Base-by-base conservation (phyloP, 2,113 vertebrate species). In the Upupa epops region DNA sequence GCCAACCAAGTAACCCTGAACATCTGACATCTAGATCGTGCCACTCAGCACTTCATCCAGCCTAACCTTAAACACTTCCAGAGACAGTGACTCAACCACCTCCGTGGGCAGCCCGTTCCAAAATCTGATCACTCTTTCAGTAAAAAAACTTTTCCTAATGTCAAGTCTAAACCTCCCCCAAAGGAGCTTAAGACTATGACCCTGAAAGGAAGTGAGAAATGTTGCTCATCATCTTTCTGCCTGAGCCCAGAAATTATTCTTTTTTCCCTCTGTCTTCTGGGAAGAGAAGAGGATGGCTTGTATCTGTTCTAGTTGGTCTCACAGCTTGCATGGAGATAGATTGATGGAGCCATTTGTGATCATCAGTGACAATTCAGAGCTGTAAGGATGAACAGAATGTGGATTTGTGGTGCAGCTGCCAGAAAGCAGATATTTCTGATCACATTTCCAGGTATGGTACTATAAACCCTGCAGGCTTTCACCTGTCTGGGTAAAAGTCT, bases 401-500 rank as follows among this genome's bases (percentile, higher is more conserved):
- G 86, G 78, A 40, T 90, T 84, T 96, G 92, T 89, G 76, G 34
- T 58, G 83, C 69, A 40, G 40, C 82, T 72, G 61, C 37, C 74
- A 49, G 63, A 83, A 81, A 84, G 13, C 86, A 89, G 59, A 4
- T 52, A 86, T 65, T 85, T 79, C 74, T 89, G 34, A 66, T 85
- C 82, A 22, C 71, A 58, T 64, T 48, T 21, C 28, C n/a, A 40
- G 77, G 37, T 70, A 16, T 3, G 31, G 61, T 46, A 42, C 46
- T 48, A 15, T 22, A 61, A 90, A n/a, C 14, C 13, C 48, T 54
- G 42, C 58, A 45, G 42, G 48, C 7, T 54, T 68, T 45, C 7
- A 22, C 4, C 40, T 76, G 13, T 31, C 22, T 84, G 65, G 32
- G 34, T 52, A 12, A 17, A 82, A 71, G 31, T 48, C 31, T 64